Percentiles rank a stretch among this genome's conserved stretches.
phyloP scores from a whole-genome alignment of 2,888 invertebrate genomes.

The Melanostoma mellinum region DNA sequence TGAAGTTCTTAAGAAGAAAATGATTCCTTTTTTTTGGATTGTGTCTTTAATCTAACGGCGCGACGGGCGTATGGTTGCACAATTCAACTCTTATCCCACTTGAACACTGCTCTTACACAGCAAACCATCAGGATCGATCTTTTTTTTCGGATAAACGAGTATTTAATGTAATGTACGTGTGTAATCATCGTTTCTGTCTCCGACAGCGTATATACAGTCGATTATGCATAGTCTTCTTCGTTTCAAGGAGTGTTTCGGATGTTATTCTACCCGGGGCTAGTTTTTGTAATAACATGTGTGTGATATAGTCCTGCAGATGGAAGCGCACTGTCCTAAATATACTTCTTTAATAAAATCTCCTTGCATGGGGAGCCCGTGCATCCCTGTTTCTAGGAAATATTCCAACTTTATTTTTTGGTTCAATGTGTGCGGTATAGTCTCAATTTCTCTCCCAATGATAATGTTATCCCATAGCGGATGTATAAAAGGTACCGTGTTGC shows the following conservation, averaged over 20 bases:
- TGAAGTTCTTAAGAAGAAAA: no score
- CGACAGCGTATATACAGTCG: conserved; percentile 29
- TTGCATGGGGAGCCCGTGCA: neutral
- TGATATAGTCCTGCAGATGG: conserved; percentile 48
- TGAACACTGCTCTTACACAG: conserved; percentile 15
- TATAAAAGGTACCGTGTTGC: conserved; percentile 53
- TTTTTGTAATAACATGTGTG: conserved; percentile 64
- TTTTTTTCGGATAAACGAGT: conserved; percentile 69
- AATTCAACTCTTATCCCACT: conserved; percentile 25
- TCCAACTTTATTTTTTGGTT: conserved; percentile 62
- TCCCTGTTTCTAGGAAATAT: conserved; percentile 21
- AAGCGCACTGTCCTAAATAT: conserved; percentile 42
- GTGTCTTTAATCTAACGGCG: neutral
- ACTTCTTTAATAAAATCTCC: conserved; percentile 18
- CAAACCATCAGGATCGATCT: conserved; percentile 56
- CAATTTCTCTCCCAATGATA: conserved; percentile 10
- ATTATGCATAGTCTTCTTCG: conserved; percentile 51
- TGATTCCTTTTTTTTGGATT: no score
- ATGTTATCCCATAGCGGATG: conserved; percentile 51
- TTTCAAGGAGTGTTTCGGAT: conserved; percentile 59
- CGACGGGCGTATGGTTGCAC: conserved; percentile 13
- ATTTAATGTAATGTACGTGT: conserved; percentile 72
- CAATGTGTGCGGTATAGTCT: conserved; percentile 27
- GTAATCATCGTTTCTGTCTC: conserved; percentile 60
- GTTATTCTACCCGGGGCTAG: conserved; percentile 66